These are phyloP conservation scores for Xiphorhynchus elegans DNA, from an alignment of 2,113 vertebrate genomes.

Conservation along the genomic window DNA sequence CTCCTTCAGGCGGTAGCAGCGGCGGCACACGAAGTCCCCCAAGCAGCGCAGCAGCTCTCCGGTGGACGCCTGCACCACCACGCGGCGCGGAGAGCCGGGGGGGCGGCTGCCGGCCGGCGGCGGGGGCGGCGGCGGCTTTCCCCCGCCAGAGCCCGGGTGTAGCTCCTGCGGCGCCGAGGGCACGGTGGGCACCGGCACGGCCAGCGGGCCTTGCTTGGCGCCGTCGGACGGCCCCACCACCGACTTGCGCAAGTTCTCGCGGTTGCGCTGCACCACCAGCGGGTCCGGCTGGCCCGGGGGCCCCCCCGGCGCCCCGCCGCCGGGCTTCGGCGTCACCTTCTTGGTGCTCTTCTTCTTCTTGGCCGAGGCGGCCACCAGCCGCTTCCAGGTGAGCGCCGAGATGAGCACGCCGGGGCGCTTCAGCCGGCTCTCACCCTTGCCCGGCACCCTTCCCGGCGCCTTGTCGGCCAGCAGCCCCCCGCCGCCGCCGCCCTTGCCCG, in stretches of 20 bases:
- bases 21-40: conserved; percentile 93
- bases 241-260: conserved; percentile 77
- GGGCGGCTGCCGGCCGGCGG: conserved; percentile 70
- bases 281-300: conserved; percentile 68
- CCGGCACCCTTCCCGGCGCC: conserved; percentile 57
- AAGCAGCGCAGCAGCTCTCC: conserved; percentile 94
- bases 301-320: conserved; percentile 50
- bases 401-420: conserved; percentile 88
- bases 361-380: conserved; percentile 85
- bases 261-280: conserved; percentile 80
- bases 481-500: conserved; percentile 73
- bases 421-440: conserved; percentile 88
- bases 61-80: conserved; percentile 94
- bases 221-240: conserved; percentile 57
- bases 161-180: conserved; percentile 73
- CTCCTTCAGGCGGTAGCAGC: conserved; percentile 91
- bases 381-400: conserved; percentile 90
- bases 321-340: conserved; percentile 89
- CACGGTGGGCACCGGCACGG: conserved; percentile 71
- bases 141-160: conserved; percentile 68
- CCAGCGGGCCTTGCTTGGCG: conserved; percentile 52
- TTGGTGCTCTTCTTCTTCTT: conserved; percentile 90
- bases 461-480: conserved; percentile 61
- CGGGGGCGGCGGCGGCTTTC: conserved; percentile 74
- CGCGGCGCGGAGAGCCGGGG: conserved; percentile 83